Evolutionary conservation across 2,888 invertebrate genomes (phyloP).

Genomic region (Apantesis nais): DNA sequence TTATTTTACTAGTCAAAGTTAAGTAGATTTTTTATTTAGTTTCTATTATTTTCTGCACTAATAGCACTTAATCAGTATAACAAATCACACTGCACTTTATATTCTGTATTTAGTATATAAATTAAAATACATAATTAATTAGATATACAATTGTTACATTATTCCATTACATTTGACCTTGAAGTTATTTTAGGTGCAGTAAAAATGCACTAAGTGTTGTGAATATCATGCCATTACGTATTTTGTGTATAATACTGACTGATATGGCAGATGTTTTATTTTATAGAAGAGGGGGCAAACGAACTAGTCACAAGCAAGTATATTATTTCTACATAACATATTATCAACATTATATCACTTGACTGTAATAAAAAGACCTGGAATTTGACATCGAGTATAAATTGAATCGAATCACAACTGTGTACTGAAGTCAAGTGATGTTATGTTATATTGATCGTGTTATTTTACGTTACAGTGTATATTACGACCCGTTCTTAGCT

Average conservation of each 20-base stretch:
- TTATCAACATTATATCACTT: background rate
- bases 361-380: background rate
- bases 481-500: slow-evolving; percentile 98
- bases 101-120: slow-evolving; percentile 18
- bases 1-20: slow-evolving; percentile 29
- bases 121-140: background rate
- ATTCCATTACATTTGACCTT: background rate
- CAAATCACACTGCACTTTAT: slow-evolving; percentile 39
- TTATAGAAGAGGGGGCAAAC: no score
- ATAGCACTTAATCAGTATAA: slow-evolving; percentile 34
- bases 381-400: background rate
- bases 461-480: slow-evolving; percentile 89
- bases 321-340: background rate
- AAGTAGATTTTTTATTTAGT: slow-evolving; percentile 35
- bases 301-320: background rate
- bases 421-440: background rate
- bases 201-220: background rate
- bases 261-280: background rate
- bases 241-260: background rate
- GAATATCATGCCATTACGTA: no score
- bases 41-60: slow-evolving; percentile 37
- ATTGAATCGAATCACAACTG: background rate
- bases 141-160: background rate
- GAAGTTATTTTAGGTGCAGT: background rate
- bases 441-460: slow-evolving; percentile 2